phyloP scores from a whole-genome alignment of 2,113 vertebrate genomes.

The Varanus salvator region DNA sequence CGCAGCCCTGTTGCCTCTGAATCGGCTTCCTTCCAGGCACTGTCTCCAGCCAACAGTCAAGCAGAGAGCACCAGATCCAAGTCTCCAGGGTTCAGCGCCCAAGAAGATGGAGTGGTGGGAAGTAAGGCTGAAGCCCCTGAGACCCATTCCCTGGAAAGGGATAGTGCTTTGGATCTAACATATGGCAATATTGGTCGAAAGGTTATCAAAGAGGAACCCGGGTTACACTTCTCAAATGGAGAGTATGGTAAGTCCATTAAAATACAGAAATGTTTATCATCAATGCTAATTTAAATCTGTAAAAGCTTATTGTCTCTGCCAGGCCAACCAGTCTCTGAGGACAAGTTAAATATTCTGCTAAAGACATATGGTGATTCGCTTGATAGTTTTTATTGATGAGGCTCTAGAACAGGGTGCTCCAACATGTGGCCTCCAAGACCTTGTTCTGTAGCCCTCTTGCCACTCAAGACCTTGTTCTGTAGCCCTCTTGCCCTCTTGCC shows the following conservation, averaged over 20 bases:
- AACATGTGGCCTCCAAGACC: no score
- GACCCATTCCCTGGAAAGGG: constrained; percentile 76
- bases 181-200: constrained; percentile 81
- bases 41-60: constrained; percentile 86
- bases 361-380: no score
- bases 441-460: no score
- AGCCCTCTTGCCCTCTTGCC: no score
- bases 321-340: background rate
- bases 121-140: constrained; percentile 78
- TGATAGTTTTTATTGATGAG: no score
- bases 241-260: constrained; percentile 80
- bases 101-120: constrained; percentile 66
- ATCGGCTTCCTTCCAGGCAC: constrained; percentile 77
- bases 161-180: constrained; percentile 90
- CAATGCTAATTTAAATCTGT: background rate
- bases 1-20: constrained; percentile 86
- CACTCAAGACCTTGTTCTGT: no score
- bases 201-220: constrained; percentile 85
- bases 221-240: constrained; percentile 79
- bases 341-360: background rate
- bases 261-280: background rate
- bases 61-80: constrained; percentile 78
- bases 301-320: background rate
- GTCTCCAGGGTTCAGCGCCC: constrained; percentile 81
- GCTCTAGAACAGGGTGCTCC: no score